Base-by-base conservation (phyloP, 2,113 vertebrate genomes). In the Elephantulus edwardii region DNA sequence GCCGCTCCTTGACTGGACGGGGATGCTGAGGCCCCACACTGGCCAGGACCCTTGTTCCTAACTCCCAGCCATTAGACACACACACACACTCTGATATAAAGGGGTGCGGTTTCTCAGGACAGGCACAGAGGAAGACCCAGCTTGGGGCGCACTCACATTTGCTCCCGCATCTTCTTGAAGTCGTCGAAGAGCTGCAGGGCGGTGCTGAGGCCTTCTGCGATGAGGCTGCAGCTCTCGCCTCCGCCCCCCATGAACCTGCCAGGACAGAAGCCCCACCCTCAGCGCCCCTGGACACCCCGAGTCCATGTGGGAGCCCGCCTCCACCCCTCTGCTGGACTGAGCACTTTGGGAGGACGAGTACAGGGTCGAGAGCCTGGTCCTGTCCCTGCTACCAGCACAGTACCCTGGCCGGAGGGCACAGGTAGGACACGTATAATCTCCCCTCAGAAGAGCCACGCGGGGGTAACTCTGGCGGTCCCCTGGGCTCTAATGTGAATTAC, bases 81-180 rank as follows among this genome's bases (percentile, higher is more conserved):
- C 3, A 2, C 62, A 64, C 26, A 54, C 3, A 2, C 33, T 17
- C 50, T 35, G 5, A 3, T 3, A 17, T 6, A 58, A 54, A 1
- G 28, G 62, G 56, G 28, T 3, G 12, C 71, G 10, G 10, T 24
- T n/a, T 9, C 33, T 40, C 22, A 6, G 0, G 3, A 46, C 81
- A 76, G 20, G 70, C 14, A 50, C 19, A 48, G 64, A 1, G 2
- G 22, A n/a, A 2, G 28, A 9, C 1, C 1, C 33, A 0, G n/a
- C n/a, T n/a, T n/a, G n/a, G 0, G 30, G 33, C 20, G 0, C 40
- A 95, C 98, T 98, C 95, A 99, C 99, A 99, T 99, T 97, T 99
- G 99, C 60, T 99, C 99, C 3, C 99, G 97, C 98, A 99, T 99
- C 96, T 99, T 99, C 97, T 98, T 99, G 90, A 99, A 99, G 97